Base-by-base conservation (phyloP, 2,113 vertebrate species). In the Anoura caudifer region DNA sequence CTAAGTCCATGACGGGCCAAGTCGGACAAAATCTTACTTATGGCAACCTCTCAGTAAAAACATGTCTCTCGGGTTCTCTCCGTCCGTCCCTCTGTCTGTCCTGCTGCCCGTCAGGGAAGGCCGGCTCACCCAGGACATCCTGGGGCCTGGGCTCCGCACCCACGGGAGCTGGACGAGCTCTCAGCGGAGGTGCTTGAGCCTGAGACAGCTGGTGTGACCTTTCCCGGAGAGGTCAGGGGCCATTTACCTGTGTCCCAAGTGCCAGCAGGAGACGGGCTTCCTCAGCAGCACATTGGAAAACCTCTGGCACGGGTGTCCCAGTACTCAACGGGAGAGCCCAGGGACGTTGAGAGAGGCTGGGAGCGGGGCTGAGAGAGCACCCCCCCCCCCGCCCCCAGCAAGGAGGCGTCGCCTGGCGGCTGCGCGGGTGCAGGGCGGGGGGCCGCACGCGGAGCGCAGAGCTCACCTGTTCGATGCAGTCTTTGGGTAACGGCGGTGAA, bases 401-500 rank as follows among this genome's bases (percentile, higher is more conserved):
- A 59, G 56, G 22, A 24, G 56, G 56, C 56, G 56, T 59, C 1
- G 22, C 56, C 59, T 9, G 9, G 54, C 19, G 20, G 8, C 54
- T 11, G 22, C 9, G 56, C 24, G 2, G 56, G 56, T 24, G 22
- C 1, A 8, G 56, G 7, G 56, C 56, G 10, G 56, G 22, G 56
- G 3, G 56, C 56, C 9, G 22, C 8, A 3, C 56, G 26, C 20
- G 15, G 26, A 31, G 65, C n/a, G 17, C 2, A 88, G 19, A 38
- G 41, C 98, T 98, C 98, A 99, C 99, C 98, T 99, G 99, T 94
- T 99, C 99, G 92, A 99, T 99, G 84, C 99, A 99, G 15, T 99
- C 99, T 98, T 99, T 99, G 82, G 97, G 98, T 90, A 99, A 97
- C 5, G 99, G 99, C 16, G 99, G 99, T 24, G 99, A 99, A 22